A percentile compares a stretch with the other conserved stretches of the same genome.
These are phyloP conservation scores for Cardiocondyla obscurior DNA, from an alignment of 1,140 invertebrate genomes.

Conservation along the genomic window DNA sequence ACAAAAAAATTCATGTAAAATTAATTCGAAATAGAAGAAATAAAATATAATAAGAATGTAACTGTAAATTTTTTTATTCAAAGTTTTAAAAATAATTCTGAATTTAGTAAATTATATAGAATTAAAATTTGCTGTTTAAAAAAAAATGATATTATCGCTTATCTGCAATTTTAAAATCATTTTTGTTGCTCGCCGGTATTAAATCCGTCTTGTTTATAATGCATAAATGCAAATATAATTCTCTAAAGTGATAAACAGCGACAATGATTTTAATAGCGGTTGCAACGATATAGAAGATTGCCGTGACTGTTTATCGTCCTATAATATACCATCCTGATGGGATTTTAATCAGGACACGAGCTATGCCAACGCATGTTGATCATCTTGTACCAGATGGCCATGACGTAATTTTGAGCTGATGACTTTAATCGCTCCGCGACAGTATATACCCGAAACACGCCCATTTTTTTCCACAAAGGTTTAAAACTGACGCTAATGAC, in stretches of 20 bases:
- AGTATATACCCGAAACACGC: not conserved
- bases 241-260: not conserved
- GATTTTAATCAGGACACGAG: slow-evolving; percentile 20
- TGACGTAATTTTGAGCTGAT: not conserved
- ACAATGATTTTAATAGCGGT: not conserved
- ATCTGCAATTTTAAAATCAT: not conserved
- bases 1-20: not conserved
- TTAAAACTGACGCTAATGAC: not conserved
- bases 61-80: not conserved
- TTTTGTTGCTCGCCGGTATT: not conserved
- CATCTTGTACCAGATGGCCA: not conserved
- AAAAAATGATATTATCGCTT: not conserved
- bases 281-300: not conserved
- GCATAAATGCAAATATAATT: not conserved
- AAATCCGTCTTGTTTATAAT: not conserved
- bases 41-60: too few relatives aligned
- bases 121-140: not conserved
- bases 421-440: not conserved
- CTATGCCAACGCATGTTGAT: slow-evolving; percentile 3
- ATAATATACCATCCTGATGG: not conserved
- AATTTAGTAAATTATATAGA: too few relatives aligned
- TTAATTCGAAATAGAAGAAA: not conserved
- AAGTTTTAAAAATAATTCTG: not conserved
- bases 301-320: slow-evolving; percentile 2
- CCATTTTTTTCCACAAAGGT: not conserved